Conservation (phyloP, 2,113 vertebrate genomes). For the Eretmochelys imbricata region DNA sequence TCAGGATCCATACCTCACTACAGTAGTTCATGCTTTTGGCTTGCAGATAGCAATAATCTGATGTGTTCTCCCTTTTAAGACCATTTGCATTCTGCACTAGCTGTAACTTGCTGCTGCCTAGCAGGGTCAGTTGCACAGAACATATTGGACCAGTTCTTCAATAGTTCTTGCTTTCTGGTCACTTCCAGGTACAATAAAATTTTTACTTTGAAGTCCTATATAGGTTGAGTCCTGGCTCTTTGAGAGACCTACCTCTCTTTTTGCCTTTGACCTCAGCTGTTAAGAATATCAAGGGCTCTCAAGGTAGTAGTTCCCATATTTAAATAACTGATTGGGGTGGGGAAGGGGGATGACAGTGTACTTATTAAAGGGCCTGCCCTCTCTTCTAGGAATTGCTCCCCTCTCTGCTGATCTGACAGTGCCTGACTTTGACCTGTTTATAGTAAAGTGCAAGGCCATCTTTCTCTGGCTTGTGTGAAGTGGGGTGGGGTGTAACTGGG, state of each 20-base stretch:
- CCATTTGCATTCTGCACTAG: neutral
- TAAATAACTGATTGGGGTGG: neutral
- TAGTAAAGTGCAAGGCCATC: neutral
- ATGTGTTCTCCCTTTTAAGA: neutral
- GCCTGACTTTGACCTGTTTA: neutral
- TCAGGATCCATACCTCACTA: neutral
- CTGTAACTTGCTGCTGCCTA: neutral
- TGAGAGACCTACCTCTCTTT: neutral
- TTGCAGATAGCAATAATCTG: neutral
- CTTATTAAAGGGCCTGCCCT: neutral
- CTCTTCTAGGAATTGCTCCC: neutral
- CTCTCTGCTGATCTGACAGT: rapidly evolving
- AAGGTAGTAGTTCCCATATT: neutral
- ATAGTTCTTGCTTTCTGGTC: neutral
- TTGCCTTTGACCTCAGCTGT: neutral
- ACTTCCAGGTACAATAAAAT: neutral
- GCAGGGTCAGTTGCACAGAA: neutral
- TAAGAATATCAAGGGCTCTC: neutral
- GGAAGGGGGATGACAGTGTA: neutral
- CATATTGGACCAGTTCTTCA: neutral
- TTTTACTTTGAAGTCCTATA: conserved; percentile 5
- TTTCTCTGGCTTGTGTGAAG: neutral
- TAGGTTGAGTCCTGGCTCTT: conserved; percentile 8
- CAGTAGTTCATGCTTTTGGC: neutral
- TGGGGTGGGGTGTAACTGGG: neutral